Conservation (phyloP, 2,113 vertebrate species). For the Candoia aspera region DNA sequence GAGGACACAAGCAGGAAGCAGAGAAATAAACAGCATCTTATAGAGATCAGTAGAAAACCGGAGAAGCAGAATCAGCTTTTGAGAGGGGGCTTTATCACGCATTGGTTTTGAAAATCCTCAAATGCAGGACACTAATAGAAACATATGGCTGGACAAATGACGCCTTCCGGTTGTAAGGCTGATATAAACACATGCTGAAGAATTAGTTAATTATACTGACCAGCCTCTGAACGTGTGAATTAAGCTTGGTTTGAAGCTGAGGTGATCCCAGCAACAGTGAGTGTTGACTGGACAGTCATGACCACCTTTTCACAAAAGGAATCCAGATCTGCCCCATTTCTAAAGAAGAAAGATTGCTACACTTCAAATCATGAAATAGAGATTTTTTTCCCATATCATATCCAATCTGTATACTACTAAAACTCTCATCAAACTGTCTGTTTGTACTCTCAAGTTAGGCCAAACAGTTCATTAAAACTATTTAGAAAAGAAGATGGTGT, state of each 20-base stretch:
- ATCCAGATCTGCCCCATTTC: not conserved
- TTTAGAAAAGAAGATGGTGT: not conserved
- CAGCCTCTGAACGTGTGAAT: not conserved
- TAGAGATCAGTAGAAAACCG: accelerated
- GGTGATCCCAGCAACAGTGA: not conserved
- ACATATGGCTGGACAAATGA: not conserved
- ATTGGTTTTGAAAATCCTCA: not conserved
- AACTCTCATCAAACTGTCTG: too few relatives aligned
- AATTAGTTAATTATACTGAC: not conserved
- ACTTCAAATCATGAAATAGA: too few relatives aligned
- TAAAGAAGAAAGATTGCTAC: too few relatives aligned
- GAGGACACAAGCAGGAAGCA: not conserved
- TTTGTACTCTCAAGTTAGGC: too few relatives aligned
- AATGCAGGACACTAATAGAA: not conserved
- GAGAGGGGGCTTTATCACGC: not conserved
- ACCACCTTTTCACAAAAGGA: not conserved
- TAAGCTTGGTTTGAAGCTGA: not conserved
- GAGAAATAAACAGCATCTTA: not conserved
- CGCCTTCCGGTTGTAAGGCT: not conserved
- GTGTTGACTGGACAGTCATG: not conserved
- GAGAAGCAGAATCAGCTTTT: not conserved
- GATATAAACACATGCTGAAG: not conserved
- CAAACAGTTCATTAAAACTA: too few relatives aligned
- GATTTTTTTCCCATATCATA: too few relatives aligned
- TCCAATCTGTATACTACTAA: too few relatives aligned